phyloP scores from a whole-genome alignment of 1,140 invertebrate species.

The Rhyacophila brunnea region DNA sequence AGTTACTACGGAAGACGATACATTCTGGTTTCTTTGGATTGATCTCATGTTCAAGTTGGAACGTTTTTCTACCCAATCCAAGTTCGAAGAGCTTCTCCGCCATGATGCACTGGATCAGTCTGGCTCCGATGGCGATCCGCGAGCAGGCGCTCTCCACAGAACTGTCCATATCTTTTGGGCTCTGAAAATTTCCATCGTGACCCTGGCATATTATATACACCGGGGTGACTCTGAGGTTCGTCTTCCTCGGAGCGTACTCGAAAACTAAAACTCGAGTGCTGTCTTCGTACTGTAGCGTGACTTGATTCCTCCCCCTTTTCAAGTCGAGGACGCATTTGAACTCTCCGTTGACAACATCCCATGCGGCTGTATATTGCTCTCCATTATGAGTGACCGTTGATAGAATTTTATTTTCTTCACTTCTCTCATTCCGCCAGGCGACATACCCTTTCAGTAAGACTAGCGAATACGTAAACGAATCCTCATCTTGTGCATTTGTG shows the following conservation, averaged over 20 bases:
- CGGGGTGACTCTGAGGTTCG: conserved; percentile 58
- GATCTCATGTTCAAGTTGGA: conserved; percentile 69
- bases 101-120: conserved; percentile 81
- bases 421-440: conserved; percentile 41
- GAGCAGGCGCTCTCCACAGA: conserved; percentile 72
- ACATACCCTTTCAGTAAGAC: conserved; percentile 48
- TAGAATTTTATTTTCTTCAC: conserved; percentile 45
- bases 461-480: conserved; percentile 49
- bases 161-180: conserved; percentile 65
- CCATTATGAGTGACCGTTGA: conserved; percentile 42
- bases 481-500: conserved; percentile 44
- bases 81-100: conserved; percentile 86
- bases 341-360: conserved; percentile 51
- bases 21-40: conserved; percentile 59
- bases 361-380: conserved; percentile 40
- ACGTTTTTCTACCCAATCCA: conserved; percentile 77
- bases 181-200: conserved; percentile 79
- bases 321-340: conserved; percentile 51
- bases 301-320: conserved; percentile 47
- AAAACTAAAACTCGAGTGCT: conserved; percentile 40
- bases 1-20: conserved; percentile 67
- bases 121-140: conserved; percentile 74
- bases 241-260: conserved; percentile 49
- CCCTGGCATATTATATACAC: conserved; percentile 74
- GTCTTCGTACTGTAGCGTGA: conserved; percentile 43